phyloP scores from a whole-genome alignment of 37 sponge, comb jelly and placozoan species.

The Crambe crambe region DNA sequence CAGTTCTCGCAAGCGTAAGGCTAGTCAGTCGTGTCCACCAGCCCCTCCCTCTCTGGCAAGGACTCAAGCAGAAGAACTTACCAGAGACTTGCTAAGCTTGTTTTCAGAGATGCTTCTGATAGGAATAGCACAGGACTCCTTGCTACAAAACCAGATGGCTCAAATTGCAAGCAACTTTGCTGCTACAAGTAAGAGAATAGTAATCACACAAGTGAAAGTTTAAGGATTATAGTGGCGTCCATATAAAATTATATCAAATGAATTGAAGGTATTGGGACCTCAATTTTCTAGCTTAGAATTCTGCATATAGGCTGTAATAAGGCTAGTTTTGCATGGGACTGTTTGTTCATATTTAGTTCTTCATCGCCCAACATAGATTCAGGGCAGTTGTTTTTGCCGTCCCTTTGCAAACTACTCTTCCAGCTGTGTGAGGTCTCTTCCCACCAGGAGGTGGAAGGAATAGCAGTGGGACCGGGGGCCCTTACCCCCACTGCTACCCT shows the following conservation, averaged over 20 bases:
- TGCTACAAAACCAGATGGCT: conserved; percentile 18
- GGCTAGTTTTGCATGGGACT: too few relatives aligned
- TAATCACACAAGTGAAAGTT: not conserved
- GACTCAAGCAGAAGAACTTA: not conserved
- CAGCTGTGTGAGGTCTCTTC: conserved; percentile 46
- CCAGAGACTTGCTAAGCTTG: conserved; percentile 1
- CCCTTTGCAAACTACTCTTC: conserved; percentile 42
- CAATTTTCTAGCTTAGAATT: too few relatives aligned
- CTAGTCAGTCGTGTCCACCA: not conserved
- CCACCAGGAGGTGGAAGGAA: conserved; percentile 42
- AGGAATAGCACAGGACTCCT: conserved; percentile 7
- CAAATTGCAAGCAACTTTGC: conserved; percentile 12
- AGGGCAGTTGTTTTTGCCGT: not conserved
- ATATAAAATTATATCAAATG: too few relatives aligned
- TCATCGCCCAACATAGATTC: not conserved
- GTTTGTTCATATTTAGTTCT: too few relatives aligned
- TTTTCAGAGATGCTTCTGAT: conserved; percentile 33
- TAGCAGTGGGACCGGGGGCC: not conserved
- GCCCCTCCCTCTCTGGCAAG: not conserved
- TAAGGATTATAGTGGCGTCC: too few relatives aligned
- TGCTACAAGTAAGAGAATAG: not conserved
- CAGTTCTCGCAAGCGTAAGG: conserved; percentile 39
- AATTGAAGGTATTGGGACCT: too few relatives aligned
- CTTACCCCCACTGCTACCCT: conserved; percentile 37
- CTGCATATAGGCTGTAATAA: too few relatives aligned